Conservation (phyloP, 2,888 invertebrate species). For the Nomada hirtipes region DNA sequence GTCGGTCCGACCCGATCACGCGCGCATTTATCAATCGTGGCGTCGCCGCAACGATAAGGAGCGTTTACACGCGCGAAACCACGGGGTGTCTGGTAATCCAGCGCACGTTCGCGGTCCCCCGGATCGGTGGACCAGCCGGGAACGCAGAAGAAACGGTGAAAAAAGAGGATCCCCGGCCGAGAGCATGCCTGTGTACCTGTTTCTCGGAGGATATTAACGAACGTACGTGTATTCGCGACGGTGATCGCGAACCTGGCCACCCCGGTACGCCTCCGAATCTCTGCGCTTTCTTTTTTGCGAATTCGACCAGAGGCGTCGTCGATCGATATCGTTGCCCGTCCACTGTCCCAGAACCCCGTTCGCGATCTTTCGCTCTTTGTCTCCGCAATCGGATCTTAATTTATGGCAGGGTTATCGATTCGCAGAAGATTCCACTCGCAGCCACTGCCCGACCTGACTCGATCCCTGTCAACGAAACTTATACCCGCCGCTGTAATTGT, state of each 20-base stretch:
- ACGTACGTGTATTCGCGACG: conserved; percentile 51
- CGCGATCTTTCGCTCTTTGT: conserved; percentile 22
- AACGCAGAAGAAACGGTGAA: conserved; percentile 37
- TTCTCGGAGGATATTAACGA: conserved; percentile 57
- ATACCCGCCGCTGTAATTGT: conserved; percentile 51
- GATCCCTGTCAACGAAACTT: conserved; percentile 50
- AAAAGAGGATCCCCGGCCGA: conserved; percentile 26
- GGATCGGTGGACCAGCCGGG: conserved; percentile 2
- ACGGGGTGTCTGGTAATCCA: conserved; percentile 50
- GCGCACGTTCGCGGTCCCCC: conserved; percentile 23
- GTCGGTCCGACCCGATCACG: conserved; percentile 14
- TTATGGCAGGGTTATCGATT: conserved; percentile 55
- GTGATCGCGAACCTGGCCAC: conserved; percentile 24
- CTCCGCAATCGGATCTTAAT: conserved; percentile 55
- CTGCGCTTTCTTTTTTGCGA: conserved; percentile 54
- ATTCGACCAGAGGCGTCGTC: conserved; percentile 62
- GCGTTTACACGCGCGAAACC: conserved; percentile 52
- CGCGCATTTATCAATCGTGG: conserved; percentile 39
- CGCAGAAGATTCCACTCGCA: conserved; percentile 26
- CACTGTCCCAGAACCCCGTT: neutral
- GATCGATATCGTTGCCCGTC: conserved; percentile 55
- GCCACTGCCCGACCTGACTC: conserved; percentile 12
- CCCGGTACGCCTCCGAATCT: conserved; percentile 53
- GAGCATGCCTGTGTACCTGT: conserved; percentile 49
- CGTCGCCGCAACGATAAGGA: conserved; percentile 40